Evolutionary conservation across 2,888 invertebrate genomes (phyloP).

Genomic region (Tachina lurida): DNA sequence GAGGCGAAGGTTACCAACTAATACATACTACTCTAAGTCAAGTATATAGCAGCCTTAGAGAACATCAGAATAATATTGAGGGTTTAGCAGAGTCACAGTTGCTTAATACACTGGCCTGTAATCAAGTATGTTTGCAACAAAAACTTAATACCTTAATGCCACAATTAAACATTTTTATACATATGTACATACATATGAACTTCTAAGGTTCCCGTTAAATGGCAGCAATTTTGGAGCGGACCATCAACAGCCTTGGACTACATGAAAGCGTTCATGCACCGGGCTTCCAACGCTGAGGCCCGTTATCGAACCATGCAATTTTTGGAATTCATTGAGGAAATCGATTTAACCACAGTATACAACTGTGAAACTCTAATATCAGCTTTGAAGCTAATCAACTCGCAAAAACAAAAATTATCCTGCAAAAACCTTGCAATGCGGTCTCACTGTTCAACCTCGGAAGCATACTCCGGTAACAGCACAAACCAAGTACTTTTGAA

Average conservation of each 20-base stretch:
- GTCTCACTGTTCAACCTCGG: constrained; percentile 60
- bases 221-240: constrained; percentile 81
- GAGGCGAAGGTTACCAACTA: constrained; percentile 77
- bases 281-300: constrained; percentile 78
- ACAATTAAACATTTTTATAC: background rate
- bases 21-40: constrained; percentile 80
- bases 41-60: constrained; percentile 77
- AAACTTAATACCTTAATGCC: background rate
- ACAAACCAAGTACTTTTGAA: constrained; percentile 73
- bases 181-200: background rate
- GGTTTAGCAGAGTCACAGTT: constrained; percentile 75
- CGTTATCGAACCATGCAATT: constrained; percentile 77
- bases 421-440: constrained; percentile 77
- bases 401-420: constrained; percentile 77
- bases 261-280: constrained; percentile 78
- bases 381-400: constrained; percentile 80
- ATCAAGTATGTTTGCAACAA: constrained; percentile 43
- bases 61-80: constrained; percentile 74
- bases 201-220: constrained; percentile 78
- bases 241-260: constrained; percentile 80
- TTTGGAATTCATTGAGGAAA: constrained; percentile 76
- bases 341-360: constrained; percentile 79
- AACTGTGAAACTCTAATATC: constrained; percentile 81
- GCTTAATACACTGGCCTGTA: constrained; percentile 42
- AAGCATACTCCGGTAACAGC: background rate